These are phyloP conservation scores for Tichodroma muraria DNA, from an alignment of 2,113 vertebrate species.

Conservation along the genomic window DNA sequence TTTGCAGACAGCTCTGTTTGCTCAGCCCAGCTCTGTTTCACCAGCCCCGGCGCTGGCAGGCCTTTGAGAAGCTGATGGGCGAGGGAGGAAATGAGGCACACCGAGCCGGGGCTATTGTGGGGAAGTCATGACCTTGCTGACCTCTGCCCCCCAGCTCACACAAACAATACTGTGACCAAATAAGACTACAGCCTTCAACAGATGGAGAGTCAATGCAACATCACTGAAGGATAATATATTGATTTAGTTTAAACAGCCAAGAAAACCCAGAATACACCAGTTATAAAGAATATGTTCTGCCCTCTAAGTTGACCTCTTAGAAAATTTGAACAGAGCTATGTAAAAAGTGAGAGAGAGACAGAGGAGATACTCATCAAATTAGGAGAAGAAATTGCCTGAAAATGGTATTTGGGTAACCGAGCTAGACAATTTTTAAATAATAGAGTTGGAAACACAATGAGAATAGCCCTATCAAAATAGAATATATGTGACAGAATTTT, in stretches of 20 bases:
- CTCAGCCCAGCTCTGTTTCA: not conserved
- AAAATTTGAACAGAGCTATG: conserved; percentile 3
- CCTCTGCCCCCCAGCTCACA: not conserved
- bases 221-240: conserved; percentile 30
- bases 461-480: conserved; percentile 24
- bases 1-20: not conserved
- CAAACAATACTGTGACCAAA: conserved; percentile 21
- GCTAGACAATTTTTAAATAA: conserved; percentile 28
- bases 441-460: conserved; percentile 19
- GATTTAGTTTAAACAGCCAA: conserved; percentile 7
- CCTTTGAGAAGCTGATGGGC: not conserved
- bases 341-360: not conserved
- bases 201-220: conserved; percentile 5
- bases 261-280: not conserved
- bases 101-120: not conserved
- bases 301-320: conserved; percentile 22
- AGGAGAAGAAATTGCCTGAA: conserved; percentile 23
- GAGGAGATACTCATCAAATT: not conserved
- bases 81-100: not conserved
- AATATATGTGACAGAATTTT: conserved; percentile 21
- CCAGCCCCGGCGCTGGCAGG: not conserved
- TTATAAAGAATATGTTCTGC: not conserved
- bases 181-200: not conserved
- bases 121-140: not conserved
- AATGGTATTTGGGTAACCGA: not conserved